These are phyloP conservation scores for Rhineura floridana DNA, from an alignment of 2,113 vertebrate genomes.

Conservation along the genomic window DNA sequence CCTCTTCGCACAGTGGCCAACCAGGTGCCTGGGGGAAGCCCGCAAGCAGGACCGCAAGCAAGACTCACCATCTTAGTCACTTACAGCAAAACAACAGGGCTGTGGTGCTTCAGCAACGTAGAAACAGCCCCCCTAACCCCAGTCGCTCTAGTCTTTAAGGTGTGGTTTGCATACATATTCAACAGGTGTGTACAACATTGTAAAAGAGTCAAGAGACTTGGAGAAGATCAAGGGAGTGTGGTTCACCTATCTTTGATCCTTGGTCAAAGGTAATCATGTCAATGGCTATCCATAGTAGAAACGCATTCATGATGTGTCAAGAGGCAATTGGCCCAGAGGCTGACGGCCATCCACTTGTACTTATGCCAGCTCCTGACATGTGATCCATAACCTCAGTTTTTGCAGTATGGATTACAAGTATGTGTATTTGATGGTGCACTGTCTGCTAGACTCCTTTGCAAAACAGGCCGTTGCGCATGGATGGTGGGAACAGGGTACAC, in stretches of 20 bases:
- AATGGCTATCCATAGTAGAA: neutral
- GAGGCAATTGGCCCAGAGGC: neutral
- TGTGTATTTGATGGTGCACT: too few relatives aligned
- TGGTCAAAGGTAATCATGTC: too few relatives aligned
- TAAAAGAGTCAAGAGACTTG: neutral
- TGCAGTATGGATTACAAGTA: too few relatives aligned
- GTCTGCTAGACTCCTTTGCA: too few relatives aligned
- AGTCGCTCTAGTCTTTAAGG: rapidly evolving
- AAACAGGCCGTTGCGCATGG: too few relatives aligned
- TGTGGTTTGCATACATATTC: neutral
- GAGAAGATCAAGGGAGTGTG: neutral
- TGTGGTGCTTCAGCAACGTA: neutral
- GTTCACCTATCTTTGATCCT: neutral
- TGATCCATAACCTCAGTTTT: too few relatives aligned
- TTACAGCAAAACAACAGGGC: neutral
- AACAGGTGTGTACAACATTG: neutral
- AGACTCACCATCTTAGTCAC: neutral
- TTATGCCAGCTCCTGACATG: too few relatives aligned
- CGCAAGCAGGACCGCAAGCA: too few relatives aligned
- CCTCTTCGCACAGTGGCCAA: too few relatives aligned
- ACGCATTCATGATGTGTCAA: neutral
- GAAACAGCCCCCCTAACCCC: rapidly evolving
- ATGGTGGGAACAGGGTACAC: too few relatives aligned
- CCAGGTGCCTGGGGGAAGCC: too few relatives aligned
- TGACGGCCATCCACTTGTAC: too few relatives aligned